Percentiles rank a stretch among this genome's conserved stretches.
These are phyloP conservation scores for Allolobophora icterica DNA, from an alignment of 2,888 invertebrate genomes.

Conservation along the genomic window DNA sequence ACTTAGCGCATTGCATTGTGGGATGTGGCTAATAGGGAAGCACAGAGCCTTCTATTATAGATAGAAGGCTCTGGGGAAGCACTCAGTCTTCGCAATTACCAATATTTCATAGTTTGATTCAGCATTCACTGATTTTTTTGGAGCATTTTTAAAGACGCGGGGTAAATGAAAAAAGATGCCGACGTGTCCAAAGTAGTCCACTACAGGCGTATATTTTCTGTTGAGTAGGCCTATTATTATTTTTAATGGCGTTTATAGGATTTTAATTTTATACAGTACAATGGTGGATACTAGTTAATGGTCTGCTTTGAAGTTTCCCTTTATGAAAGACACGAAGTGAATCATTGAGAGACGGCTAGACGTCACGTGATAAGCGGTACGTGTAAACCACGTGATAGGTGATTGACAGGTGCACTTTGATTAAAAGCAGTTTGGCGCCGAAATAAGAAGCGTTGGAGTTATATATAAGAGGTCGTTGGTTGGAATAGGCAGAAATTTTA, in stretches of 20 bases:
- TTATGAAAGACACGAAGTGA: neutral
- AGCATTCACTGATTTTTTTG: neutral
- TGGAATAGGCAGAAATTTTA: neutral
- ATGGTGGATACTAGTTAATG: neutral
- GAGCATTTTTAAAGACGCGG: neutral
- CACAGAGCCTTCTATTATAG: too few species aligned
- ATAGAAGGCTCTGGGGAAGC: too few species aligned
- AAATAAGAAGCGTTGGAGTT: too few species aligned
- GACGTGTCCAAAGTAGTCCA: slow-evolving; percentile 11
- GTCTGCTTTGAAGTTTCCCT: neutral
- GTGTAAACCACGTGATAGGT: neutral
- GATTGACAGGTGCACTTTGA: neutral
- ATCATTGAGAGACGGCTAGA: neutral
- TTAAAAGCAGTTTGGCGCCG: neutral
- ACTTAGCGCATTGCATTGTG: too few species aligned
- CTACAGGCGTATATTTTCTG: neutral
- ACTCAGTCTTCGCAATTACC: too few species aligned
- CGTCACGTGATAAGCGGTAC: neutral
- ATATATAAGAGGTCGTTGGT: too few species aligned
- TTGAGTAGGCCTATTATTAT: too few species aligned
- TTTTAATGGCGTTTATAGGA: neutral
- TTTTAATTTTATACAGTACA: neutral
- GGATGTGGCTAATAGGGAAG: too few species aligned
- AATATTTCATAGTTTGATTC: neutral
- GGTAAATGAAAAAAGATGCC: neutral